A percentile compares a stretch with the other conserved stretches of the same genome.
phyloP scores from a whole-genome alignment of 2,113 vertebrate genomes.

The Naja naja region DNA sequence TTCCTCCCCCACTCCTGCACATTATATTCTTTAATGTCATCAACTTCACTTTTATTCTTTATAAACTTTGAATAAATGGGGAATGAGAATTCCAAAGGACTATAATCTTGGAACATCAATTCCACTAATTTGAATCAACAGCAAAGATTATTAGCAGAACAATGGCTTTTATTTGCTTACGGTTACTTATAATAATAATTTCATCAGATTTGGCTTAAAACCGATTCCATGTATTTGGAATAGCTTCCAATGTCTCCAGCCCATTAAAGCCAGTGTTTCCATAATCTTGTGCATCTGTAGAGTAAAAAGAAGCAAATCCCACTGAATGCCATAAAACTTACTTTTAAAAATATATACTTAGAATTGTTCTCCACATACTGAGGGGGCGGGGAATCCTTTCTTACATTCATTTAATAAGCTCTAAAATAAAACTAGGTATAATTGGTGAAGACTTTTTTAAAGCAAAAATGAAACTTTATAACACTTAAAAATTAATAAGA shows the following conservation, averaged over 20 bases:
- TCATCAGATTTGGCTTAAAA: background rate
- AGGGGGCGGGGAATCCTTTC: background rate
- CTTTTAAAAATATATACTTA: background rate
- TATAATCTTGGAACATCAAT: background rate
- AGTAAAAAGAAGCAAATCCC: background rate
- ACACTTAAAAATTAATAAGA: background rate
- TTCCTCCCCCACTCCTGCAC: background rate
- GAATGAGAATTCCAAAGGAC: background rate
- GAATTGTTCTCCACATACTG: background rate
- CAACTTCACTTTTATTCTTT: background rate
- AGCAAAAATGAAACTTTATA: background rate
- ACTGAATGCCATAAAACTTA: background rate
- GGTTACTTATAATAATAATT: background rate
- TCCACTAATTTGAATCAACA: background rate
- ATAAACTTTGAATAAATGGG: background rate
- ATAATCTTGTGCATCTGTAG: background rate
- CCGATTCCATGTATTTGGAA: background rate
- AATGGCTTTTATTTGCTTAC: background rate
- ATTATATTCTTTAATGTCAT: background rate
- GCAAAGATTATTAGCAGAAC: background rate
- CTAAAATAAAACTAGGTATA: background rate
- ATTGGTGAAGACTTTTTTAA: background rate
- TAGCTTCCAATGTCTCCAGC: background rate
- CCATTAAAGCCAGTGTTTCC: background rate
- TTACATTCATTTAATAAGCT: conserved; percentile 12